Evolutionary conservation across 2,797 vertebrate genomes (phyloP).

Genomic region (Steatocranus sp.): DNA sequence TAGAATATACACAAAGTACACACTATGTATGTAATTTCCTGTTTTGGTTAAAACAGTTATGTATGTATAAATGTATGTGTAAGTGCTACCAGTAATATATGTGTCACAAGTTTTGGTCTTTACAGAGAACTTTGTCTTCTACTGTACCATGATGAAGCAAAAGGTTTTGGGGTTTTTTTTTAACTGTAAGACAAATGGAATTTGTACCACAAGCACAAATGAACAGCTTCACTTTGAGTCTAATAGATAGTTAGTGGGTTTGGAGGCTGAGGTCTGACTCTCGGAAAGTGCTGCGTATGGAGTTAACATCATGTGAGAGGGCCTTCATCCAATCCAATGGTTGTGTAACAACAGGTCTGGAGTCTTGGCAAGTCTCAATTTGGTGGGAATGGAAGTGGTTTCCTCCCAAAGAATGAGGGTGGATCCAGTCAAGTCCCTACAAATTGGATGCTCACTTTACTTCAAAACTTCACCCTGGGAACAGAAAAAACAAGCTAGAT

Average conservation of each 20-base stretch:
- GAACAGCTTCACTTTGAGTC: constrained; percentile 10
- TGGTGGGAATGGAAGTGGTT: constrained; percentile 48
- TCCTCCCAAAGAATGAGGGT: constrained; percentile 37
- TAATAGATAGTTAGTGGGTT: constrained; percentile 49
- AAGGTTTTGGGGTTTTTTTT: neutral
- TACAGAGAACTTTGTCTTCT: neutral
- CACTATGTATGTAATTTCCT: neutral
- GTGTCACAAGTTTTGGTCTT: neutral
- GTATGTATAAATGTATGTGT: too few relatives aligned
- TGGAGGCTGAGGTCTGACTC: constrained; percentile 34
- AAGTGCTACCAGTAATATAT: neutral
- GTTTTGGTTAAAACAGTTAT: neutral
- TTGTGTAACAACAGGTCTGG: constrained; percentile 49
- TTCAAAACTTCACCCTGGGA: constrained; percentile 23
- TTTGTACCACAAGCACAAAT: constrained; percentile 38
- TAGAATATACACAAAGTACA: neutral
- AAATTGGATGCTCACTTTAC: constrained; percentile 16
- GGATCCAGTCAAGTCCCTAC: constrained; percentile 29
- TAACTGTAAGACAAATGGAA: constrained; percentile 30
- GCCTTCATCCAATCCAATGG: constrained; percentile 35
- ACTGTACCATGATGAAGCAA: constrained; percentile 42
- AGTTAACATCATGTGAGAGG: constrained; percentile 43
- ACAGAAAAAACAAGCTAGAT: neutral
- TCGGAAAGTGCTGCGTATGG: constrained; percentile 57
- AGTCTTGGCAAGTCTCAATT: constrained; percentile 33